These are phyloP conservation scores for Sinhomidia bicolor DNA, from an alignment of 2,888 invertebrate genomes.

Conservation along the genomic window DNA sequence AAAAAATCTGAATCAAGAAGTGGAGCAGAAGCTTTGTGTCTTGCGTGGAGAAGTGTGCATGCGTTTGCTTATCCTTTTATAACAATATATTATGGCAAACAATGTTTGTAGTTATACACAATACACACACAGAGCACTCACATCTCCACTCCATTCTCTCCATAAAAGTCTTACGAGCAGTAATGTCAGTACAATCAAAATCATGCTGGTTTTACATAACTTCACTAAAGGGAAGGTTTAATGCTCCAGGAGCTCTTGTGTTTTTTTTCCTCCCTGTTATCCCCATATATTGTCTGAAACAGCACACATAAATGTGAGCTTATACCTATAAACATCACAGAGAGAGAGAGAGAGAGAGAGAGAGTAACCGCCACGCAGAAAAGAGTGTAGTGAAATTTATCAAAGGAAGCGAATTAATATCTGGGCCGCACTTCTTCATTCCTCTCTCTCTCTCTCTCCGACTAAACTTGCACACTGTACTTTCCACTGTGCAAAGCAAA, in stretches of 20 bases:
- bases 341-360: background rate
- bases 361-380: background rate
- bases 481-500: constrained; percentile 64
- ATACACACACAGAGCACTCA: too few relatives aligned
- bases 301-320: background rate
- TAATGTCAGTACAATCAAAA: constrained; percentile 48
- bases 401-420: constrained; percentile 53
- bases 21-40: constrained; percentile 56
- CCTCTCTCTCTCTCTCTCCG: constrained; percentile 3
- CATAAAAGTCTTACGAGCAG: background rate
- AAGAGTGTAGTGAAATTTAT: constrained; percentile 24
- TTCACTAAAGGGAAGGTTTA: constrained; percentile 26
- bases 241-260: constrained; percentile 24
- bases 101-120: background rate
- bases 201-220: constrained; percentile 39
- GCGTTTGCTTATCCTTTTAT: background rate
- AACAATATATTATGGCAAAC: background rate
- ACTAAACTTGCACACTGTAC: background rate
- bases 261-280: background rate
- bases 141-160: too few relatives aligned
- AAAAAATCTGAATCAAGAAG: constrained; percentile 55
- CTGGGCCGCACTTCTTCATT: background rate
- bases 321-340: background rate
- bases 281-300: too few relatives aligned
- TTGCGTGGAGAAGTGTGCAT: background rate